Base-by-base conservation (phyloP, 2,797 vertebrate species). In the Heterohyrax brucei region DNA sequence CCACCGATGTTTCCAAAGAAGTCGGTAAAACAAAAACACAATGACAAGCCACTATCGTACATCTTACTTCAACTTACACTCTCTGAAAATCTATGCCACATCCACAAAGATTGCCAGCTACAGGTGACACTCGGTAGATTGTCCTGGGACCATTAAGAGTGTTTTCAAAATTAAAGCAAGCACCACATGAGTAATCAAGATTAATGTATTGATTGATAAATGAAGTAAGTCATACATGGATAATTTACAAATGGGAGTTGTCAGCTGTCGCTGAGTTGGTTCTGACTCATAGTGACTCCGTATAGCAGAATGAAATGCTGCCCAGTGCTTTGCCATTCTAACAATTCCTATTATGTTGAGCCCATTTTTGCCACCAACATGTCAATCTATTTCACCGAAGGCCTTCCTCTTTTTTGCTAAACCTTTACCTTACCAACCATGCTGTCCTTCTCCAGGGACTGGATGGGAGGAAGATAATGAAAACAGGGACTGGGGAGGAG, bases 131-230 rank as follows among this genome's bases (percentile, higher is more conserved):
- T 9, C 5, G 78, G 56, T 10, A 48, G 6, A 53, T 18, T 66
- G 59, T 46, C 12, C 30, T 88, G 18, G 21, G 21, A 78, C 22
- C 30, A 93, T 2, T 14, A 16, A 89, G 30, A 81, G 66, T 73
- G 50, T 21, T 87, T 81, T 93, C 39, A 80, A 93, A 96, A 75
- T 75, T 30, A 87, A 96, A 72, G 64, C 30, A 87, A 94, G 33
- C 7, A 75, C 33, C 26, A 87, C 24, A 7, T 33, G 24, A 86
- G 1, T 18, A 39, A 3, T 10, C 89, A 81, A 59, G 26, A 87
- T 75, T 91, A 75, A 59, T 80, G 14, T 80, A 39, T 18, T 48
- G 39, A 90, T 14, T 48, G 68, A 93, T 18, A 88, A 92, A 75
- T 76, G 73, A 90, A 72, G 5, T 8, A 88, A 78, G 22, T 94